Evolutionary conservation across 2,797 vertebrate genomes (phyloP).

Genomic region (Sebastes goodei): DNA sequence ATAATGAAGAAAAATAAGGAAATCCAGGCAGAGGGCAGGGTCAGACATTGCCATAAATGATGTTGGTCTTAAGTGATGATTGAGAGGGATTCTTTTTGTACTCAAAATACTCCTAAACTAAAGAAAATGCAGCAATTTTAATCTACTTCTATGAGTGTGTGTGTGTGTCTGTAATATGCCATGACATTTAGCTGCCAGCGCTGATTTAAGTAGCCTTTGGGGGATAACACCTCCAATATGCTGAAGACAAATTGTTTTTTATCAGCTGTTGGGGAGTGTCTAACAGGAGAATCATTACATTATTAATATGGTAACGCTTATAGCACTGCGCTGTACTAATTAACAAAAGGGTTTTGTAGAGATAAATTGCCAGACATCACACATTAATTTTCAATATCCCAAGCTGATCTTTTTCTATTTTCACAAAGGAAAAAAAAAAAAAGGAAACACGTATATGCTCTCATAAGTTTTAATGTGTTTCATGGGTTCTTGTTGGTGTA

Average conservation of each 20-base stretch:
- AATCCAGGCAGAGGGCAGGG: not conserved
- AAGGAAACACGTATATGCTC: not conserved
- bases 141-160: not conserved
- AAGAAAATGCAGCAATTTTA: not conserved
- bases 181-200: not conserved
- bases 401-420: not conserved
- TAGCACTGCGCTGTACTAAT: not conserved
- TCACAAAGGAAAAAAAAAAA: not conserved
- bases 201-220: not conserved
- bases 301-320: not conserved
- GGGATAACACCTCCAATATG: not conserved
- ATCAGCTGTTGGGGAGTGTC: not conserved
- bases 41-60: not conserved
- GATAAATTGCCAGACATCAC: not conserved
- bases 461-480: not conserved
- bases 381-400: not conserved
- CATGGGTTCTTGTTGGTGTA: too few species aligned
- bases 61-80: not conserved
- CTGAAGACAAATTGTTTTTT: slow-evolving; percentile 4
- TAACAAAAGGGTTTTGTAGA: not conserved
- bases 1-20: not conserved
- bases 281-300: not conserved
- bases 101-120: not conserved
- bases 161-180: not conserved
- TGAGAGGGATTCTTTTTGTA: not conserved